A percentile compares a stretch with the other conserved stretches of the same genome.
Evolutionary conservation across 2,888 invertebrate species (phyloP).

Genomic region (Baronia brevicornis): DNA sequence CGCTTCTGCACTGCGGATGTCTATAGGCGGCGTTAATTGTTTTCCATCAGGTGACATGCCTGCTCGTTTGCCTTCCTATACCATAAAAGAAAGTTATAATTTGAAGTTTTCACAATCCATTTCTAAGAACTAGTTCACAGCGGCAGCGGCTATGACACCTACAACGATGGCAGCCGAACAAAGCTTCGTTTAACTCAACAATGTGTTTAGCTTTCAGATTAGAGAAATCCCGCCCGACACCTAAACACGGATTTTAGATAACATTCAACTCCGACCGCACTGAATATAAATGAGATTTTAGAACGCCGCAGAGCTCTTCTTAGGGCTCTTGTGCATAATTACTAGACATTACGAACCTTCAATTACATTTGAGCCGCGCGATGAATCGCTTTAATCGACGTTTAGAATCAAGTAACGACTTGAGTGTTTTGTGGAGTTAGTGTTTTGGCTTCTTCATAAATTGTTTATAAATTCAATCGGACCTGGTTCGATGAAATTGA

Average conservation of each 20-base stretch:
- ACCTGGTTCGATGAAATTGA: no score
- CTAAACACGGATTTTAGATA: constrained; percentile 75
- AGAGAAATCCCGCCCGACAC: constrained; percentile 70
- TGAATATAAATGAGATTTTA: constrained; percentile 75
- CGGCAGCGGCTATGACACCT: no score
- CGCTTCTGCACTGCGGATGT: no score
- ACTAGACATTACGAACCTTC: constrained; percentile 38
- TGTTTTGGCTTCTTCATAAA: no score
- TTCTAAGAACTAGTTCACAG: background rate
- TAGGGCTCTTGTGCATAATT: constrained; percentile 65
- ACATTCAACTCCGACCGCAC: constrained; percentile 71
- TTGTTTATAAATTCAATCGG: no score
- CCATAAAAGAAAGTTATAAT: no score
- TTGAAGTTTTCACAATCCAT: constrained; percentile 4
- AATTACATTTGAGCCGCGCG: constrained; percentile 42
- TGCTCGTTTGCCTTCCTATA: no score
- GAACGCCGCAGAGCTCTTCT: constrained; percentile 55
- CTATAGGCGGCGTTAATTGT: no score
- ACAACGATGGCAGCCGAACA: constrained; percentile 48
- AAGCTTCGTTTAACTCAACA: constrained; percentile 63
- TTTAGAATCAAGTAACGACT: constrained; percentile 32
- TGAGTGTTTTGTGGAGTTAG: no score
- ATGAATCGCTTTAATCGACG: constrained; percentile 51
- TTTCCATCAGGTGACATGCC: no score
- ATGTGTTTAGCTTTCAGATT: constrained; percentile 74